Conservation (phyloP, 2,113 vertebrate species). For the Lucifuga dentata region DNA sequence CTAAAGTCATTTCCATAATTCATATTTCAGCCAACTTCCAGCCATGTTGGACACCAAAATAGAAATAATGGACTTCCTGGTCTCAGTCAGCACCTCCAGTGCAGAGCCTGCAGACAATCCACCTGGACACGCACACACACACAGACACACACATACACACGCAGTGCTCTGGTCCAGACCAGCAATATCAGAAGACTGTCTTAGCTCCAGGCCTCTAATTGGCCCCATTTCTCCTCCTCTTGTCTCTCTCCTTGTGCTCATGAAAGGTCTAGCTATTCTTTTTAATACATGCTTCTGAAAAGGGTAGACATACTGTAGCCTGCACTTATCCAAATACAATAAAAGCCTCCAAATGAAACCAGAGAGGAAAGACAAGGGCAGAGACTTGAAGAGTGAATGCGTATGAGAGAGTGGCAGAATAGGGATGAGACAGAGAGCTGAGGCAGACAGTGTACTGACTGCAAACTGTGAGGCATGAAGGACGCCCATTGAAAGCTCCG, state of each 20-base stretch:
- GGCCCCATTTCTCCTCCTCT: slow-evolving; percentile 73
- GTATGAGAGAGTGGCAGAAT: slow-evolving; percentile 65
- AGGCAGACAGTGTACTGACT: slow-evolving; percentile 55
- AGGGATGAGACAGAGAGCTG: slow-evolving; percentile 63
- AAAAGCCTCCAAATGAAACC: slow-evolving; percentile 55
- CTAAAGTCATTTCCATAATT: slow-evolving; percentile 70
- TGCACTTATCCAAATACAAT: slow-evolving; percentile 66
- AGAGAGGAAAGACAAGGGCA: slow-evolving; percentile 53
- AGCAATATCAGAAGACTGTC: slow-evolving; percentile 54
- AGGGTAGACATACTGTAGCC: slow-evolving; percentile 50
- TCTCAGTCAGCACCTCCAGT: slow-evolving; percentile 42
- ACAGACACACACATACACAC: slow-evolving; percentile 21
- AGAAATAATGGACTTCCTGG: slow-evolving; percentile 68
- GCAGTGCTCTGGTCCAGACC: slow-evolving; percentile 40
- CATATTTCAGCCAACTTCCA: slow-evolving; percentile 60
- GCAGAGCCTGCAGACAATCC: slow-evolving; percentile 48
- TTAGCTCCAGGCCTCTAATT: slow-evolving; percentile 77
- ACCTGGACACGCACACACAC: slow-evolving; percentile 23
- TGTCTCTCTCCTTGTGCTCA: slow-evolving; percentile 66
- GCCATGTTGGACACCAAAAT: slow-evolving; percentile 66
- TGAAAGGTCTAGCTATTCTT: slow-evolving; percentile 57
- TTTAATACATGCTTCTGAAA: slow-evolving; percentile 61
- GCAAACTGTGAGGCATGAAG: slow-evolving; percentile 67
- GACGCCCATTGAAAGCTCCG: slow-evolving; percentile 62
- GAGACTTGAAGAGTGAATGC: slow-evolving; percentile 27